A percentile compares a stretch with the other conserved stretches of the same genome.
Conservation (phyloP, 2,113 vertebrate genomes). For the Manacus vitellinus region DNA sequence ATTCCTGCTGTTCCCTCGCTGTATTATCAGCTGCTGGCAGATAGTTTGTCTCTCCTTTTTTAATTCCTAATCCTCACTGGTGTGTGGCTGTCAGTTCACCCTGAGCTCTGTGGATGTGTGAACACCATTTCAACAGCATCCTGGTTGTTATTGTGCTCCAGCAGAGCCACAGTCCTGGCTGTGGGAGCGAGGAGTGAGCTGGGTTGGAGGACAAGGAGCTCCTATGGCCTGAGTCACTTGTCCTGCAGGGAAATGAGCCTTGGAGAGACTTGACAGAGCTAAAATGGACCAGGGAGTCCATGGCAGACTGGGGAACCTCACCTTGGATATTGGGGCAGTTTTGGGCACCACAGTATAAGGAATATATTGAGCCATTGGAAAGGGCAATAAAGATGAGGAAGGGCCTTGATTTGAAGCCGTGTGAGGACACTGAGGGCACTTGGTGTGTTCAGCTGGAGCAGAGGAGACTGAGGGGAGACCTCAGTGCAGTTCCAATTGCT, state of each 20-base stretch:
- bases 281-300: neutral
- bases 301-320: accelerated
- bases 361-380: neutral
- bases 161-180: neutral
- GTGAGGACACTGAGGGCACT: neutral
- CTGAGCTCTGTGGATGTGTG: accelerated
- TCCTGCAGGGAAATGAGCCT: neutral
- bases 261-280: neutral
- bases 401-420: neutral
- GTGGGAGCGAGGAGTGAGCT: accelerated
- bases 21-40: constrained; percentile 31
- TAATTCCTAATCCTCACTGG: neutral
- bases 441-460: neutral
- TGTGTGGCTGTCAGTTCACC: neutral
- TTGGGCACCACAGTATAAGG: neutral
- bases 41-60: neutral
- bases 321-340: neutral
- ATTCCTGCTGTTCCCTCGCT: neutral
- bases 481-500: neutral
- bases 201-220: neutral
- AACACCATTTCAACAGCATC: neutral
- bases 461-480: neutral
- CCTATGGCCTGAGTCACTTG: accelerated
- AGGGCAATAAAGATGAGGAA: neutral
- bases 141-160: neutral